A percentile compares a stretch with the other conserved stretches of the same genome.
Conservation (phyloP, 2,888 invertebrate genomes). For the Campoplex capitator region DNA sequence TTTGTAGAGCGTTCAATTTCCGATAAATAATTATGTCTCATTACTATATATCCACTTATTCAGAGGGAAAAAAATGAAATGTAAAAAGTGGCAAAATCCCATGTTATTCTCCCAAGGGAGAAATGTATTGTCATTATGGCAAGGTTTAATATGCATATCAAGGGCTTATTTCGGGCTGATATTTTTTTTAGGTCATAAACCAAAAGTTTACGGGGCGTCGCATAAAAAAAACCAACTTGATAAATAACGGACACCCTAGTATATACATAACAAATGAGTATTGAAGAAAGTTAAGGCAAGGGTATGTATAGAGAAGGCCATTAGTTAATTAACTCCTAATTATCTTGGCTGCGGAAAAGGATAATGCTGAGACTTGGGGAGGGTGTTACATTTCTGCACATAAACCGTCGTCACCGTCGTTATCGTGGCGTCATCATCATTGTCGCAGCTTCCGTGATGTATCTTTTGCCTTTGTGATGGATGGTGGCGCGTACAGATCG, state of each 20-base stretch:
- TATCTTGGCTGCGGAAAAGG: slow-evolving; percentile 79
- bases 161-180: no score
- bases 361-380: slow-evolving; percentile 56
- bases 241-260: neutral
- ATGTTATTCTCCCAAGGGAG: no score
- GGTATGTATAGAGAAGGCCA: slow-evolving; percentile 78
- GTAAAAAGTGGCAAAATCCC: no score
- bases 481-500: slow-evolving; percentile 79
- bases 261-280: neutral
- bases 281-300: slow-evolving; percentile 23
- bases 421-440: slow-evolving; percentile 59
- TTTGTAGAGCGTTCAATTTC: no score
- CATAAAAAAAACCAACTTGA: no score
- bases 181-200: no score
- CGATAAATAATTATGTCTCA: no score
- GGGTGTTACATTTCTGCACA: slow-evolving; percentile 71
- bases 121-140: no score
- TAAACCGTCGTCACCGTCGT: slow-evolving; percentile 35
- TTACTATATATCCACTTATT: no score
- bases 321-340: slow-evolving; percentile 83
- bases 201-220: no score
- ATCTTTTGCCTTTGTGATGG: slow-evolving; percentile 70
- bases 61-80: no score
- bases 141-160: no score
- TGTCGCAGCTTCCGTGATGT: slow-evolving; percentile 22